These are phyloP conservation scores for Peromyscus nudipes DNA, from an alignment of 2,797 vertebrate genomes.

Conservation along the genomic window DNA sequence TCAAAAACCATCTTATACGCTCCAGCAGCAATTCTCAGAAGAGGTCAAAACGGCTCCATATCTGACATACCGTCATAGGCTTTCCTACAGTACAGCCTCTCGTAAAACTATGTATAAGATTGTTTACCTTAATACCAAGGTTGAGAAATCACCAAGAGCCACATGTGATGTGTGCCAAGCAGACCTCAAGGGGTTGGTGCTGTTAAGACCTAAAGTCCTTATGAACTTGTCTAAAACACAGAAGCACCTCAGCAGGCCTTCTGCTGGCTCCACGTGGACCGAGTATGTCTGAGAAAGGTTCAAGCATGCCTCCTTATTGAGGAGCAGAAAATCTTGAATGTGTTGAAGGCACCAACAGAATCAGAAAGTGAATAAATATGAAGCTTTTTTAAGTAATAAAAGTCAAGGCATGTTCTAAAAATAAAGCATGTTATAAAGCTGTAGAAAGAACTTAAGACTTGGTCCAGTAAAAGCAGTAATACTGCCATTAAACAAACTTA, in stretches of 20 bases:
- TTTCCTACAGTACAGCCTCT: background rate
- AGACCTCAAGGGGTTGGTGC: background rate
- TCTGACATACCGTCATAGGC: background rate
- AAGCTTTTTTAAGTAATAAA: background rate
- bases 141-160: background rate
- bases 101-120: background rate
- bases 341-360: background rate
- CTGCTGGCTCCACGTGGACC: background rate
- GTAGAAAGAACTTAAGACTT: slow-evolving; percentile 39
- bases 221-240: background rate
- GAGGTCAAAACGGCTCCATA: background rate
- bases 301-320: background rate
- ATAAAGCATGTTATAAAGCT: background rate
- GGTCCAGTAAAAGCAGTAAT: background rate
- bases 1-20: background rate
- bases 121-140: background rate
- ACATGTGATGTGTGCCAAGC: background rate
- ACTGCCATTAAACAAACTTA: slow-evolving; percentile 34
- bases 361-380: background rate
- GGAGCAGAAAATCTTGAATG: background rate
- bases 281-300: background rate
- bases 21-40: background rate
- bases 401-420: background rate
- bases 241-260: background rate
- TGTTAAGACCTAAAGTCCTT: background rate